These are phyloP conservation scores for Cladopsammia gracilis DNA, from an alignment of 64 coral and sea anemone species.

Conservation along the genomic window DNA sequence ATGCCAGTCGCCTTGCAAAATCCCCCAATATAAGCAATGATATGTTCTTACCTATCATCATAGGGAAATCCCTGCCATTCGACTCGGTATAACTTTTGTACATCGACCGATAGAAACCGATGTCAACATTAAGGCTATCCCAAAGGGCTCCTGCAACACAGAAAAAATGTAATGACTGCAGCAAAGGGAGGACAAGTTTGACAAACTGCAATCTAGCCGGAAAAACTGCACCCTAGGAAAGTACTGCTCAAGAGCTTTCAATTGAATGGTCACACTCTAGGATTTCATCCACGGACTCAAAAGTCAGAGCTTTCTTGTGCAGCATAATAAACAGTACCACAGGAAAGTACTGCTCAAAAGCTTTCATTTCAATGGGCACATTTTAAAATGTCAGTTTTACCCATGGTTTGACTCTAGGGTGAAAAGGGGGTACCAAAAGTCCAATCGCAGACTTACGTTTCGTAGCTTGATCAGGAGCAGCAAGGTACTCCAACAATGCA, in stretches of 20 bases:
- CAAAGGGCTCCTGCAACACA: conserved; percentile 74
- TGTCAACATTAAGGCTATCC: conserved; percentile 68
- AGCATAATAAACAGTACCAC: too few species aligned
- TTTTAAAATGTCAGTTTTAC: too few species aligned
- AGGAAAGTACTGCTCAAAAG: too few species aligned
- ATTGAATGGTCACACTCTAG: too few species aligned
- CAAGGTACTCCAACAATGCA: conserved; percentile 73
- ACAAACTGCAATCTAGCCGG: background rate
- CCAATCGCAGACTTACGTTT: conserved; percentile 63
- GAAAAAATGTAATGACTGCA: background rate
- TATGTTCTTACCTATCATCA: conserved; percentile 72
- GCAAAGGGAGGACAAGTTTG: background rate
- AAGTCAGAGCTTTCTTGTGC: too few species aligned
- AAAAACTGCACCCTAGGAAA: too few species aligned
- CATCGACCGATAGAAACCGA: conserved; percentile 40
- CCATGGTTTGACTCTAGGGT: background rate
- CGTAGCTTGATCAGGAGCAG: conserved; percentile 78
- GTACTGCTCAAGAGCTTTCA: too few species aligned
- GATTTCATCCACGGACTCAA: too few species aligned
- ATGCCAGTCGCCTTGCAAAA: too few species aligned
- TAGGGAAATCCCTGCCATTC: conserved; percentile 74
- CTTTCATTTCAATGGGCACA: too few species aligned
- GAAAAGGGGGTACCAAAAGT: background rate
- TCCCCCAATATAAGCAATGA: too few species aligned
- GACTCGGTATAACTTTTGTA: conserved; percentile 48